phyloP scores from a whole-genome alignment of 2,797 vertebrate species.

The Coregonus ussuriensis region DNA sequence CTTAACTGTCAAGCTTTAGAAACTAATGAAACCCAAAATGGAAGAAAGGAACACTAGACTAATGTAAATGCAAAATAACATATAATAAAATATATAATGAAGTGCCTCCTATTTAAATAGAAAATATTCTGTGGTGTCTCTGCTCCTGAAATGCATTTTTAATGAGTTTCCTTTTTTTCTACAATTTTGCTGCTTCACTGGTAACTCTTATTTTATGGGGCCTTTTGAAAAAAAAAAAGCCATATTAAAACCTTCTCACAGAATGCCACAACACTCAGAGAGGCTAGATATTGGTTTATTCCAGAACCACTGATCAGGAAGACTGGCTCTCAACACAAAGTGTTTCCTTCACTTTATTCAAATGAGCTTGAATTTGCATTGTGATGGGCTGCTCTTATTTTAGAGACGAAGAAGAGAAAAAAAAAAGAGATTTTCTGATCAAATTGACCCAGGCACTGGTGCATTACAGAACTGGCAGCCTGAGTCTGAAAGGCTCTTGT shows the following conservation, averaged over 20 bases:
- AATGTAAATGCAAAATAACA: constrained; percentile 98
- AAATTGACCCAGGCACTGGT: constrained; percentile 99
- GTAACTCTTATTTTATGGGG: constrained; percentile 96
- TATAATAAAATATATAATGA: constrained; percentile 99
- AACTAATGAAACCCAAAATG: constrained; percentile 99
- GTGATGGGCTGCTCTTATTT: constrained; percentile 99
- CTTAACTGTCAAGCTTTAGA: constrained; percentile 84
- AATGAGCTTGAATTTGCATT: constrained; percentile 99
- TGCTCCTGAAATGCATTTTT: constrained; percentile 99
- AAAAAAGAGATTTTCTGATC: constrained; percentile 99
- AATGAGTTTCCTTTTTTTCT: constrained; percentile 98
- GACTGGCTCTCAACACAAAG: constrained; percentile 99
- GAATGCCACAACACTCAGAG: constrained; percentile 99
- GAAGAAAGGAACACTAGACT: constrained; percentile 96
- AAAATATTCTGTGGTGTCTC: constrained; percentile 99
- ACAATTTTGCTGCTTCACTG: constrained; percentile 99
- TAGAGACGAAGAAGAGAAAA: constrained; percentile 86
- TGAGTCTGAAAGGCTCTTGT: constrained; percentile 97
- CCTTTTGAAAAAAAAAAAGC: constrained; percentile 83
- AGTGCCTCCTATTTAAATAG: constrained; percentile 99
- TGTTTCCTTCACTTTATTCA: constrained; percentile 99
- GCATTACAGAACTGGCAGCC: constrained; percentile 99
- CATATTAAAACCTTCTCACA: constrained; percentile 91
- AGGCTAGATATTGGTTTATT: constrained; percentile 99
- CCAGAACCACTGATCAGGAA: constrained; percentile 99